Percentiles rank a stretch among this genome's conserved stretches.
Conservation (phyloP, 2,888 invertebrate species). For the Drosophila neonasuta region DNA sequence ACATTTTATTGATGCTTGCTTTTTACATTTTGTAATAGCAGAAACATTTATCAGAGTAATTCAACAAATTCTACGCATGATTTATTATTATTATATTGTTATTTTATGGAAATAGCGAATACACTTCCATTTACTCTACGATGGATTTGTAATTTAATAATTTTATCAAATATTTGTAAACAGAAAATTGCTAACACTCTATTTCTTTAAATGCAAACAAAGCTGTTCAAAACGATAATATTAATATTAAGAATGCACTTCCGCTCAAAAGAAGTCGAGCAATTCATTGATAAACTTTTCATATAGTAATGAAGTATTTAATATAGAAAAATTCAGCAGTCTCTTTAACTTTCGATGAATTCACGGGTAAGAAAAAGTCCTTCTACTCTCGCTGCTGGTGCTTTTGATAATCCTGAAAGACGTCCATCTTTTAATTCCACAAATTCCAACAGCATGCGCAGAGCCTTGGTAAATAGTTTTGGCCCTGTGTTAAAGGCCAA, state of each 20-base stretch:
- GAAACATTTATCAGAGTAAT: too few species aligned
- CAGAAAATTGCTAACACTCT: too few species aligned
- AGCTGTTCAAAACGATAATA: too few species aligned
- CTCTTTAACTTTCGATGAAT: not conserved
- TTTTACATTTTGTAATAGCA: too few species aligned
- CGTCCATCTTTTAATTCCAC: not conserved
- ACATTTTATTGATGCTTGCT: too few species aligned
- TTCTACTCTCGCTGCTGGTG: not conserved
- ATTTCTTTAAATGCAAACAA: too few species aligned
- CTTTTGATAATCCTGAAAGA: constrained; percentile 2
- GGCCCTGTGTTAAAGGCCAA: constrained; percentile 4
- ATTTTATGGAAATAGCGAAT: too few species aligned
- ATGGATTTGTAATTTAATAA: too few species aligned
- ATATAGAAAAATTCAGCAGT: not conserved
- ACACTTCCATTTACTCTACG: too few species aligned
- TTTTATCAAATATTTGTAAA: too few species aligned
- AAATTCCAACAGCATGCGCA: not conserved
- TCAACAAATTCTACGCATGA: too few species aligned
- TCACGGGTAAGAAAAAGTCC: not conserved
- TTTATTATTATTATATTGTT: too few species aligned
- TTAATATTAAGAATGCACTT: not conserved
- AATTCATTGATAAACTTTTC: not conserved
- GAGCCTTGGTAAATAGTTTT: constrained; percentile 14
- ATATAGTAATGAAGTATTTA: not conserved
- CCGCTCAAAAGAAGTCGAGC: not conserved